phyloP scores from a whole-genome alignment of 2,113 vertebrate species.

The Mormoops blainvillei region DNA sequence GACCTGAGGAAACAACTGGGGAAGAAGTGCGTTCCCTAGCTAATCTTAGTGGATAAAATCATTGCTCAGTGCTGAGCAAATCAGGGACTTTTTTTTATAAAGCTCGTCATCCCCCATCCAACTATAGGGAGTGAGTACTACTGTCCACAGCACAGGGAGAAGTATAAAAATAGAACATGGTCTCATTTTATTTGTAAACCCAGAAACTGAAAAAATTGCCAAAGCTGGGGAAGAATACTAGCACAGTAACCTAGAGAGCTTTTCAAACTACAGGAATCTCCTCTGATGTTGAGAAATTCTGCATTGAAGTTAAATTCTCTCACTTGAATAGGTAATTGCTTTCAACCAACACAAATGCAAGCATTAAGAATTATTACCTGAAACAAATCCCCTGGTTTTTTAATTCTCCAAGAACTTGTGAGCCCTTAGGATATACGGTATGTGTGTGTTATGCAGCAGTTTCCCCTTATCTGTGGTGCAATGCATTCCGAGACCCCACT shows the following conservation, averaged over 20 bases:
- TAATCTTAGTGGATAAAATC: not conserved
- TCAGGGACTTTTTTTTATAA: not conserved
- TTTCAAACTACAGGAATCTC: not conserved
- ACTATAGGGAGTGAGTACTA: not conserved
- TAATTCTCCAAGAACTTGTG: not conserved
- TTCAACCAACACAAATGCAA: not conserved
- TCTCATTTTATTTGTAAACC: not conserved
- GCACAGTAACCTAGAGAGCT: not conserved
- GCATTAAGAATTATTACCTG: not conserved
- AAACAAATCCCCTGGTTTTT: not conserved
- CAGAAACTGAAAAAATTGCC: not conserved
- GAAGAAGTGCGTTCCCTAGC: not conserved
- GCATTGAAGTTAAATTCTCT: not conserved
- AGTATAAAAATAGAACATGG: not conserved
- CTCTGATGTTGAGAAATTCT: not conserved
- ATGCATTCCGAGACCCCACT: not conserved
- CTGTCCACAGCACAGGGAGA: no score
- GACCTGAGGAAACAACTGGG: not conserved
- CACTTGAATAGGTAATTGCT: not conserved
- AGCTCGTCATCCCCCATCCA: not conserved
- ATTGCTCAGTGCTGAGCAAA: not conserved
- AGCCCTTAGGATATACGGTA: not conserved
- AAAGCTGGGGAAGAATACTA: not conserved
- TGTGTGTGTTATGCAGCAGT: not conserved
- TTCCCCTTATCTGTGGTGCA: not conserved